Percentiles rank a stretch among this genome's conserved stretches.
Conservation (phyloP, 2,113 vertebrate genomes). For the Ailurus styani region DNA sequence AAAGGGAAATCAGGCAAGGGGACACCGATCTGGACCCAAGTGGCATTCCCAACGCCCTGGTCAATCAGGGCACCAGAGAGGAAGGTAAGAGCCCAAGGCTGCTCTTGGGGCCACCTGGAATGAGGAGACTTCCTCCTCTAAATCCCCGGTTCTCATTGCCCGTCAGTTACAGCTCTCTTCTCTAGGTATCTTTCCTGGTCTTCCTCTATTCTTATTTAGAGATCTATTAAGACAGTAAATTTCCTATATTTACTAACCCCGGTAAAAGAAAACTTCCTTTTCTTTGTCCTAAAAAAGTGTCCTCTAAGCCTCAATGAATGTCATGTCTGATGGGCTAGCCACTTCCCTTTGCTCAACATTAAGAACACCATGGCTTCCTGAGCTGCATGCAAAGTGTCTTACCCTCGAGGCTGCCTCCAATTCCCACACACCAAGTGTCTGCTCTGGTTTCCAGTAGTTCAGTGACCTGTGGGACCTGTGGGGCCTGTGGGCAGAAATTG, state of each 20-base stretch:
- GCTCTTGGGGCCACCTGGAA: neutral
- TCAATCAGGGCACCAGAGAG: neutral
- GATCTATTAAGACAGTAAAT: neutral
- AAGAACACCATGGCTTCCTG: neutral
- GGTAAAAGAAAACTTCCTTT: conserved; percentile 41
- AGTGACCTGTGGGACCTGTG: neutral
- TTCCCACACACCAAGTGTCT: neutral
- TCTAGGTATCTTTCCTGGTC: neutral
- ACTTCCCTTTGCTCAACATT: conserved; percentile 53
- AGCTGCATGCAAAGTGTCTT: neutral
- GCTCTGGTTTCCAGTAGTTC: neutral
- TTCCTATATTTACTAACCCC: neutral
- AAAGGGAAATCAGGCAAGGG: neutral
- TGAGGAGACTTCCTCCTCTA: neutral
- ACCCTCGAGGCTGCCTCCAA: neutral
- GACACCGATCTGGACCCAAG: accelerated
- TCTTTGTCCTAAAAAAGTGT: conserved; percentile 30
- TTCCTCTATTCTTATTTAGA: neutral
- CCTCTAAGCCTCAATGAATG: neutral
- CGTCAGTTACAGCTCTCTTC: neutral
- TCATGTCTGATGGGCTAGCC: conserved; percentile 39
- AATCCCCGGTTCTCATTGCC: neutral
- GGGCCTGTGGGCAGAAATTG: neutral
- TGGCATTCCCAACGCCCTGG: neutral
- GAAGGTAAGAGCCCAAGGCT: accelerated